These are phyloP conservation scores for Cheilosia variabilis DNA, from an alignment of 2,888 invertebrate genomes.

Conservation along the genomic window DNA sequence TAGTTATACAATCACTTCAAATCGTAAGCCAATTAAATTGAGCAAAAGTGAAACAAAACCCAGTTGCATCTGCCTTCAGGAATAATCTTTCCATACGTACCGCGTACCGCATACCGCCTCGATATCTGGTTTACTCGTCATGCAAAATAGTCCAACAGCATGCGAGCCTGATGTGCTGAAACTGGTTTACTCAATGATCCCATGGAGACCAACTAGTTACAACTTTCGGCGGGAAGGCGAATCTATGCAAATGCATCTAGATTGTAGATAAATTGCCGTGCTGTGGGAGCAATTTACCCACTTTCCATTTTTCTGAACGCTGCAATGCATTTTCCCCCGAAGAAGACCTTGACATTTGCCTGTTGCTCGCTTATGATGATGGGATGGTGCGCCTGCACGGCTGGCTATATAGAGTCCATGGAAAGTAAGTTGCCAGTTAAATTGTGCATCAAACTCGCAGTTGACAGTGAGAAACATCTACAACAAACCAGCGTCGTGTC, in stretches of 20 bases:
- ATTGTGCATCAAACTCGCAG: slow-evolving; percentile 61
- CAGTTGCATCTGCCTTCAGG: slow-evolving; percentile 15
- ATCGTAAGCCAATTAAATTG: too few relatives aligned
- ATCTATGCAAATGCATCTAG: slow-evolving; percentile 59
- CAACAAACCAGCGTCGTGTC: slow-evolving; percentile 44
- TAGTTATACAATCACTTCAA: too few relatives aligned
- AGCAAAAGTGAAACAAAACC: too few relatives aligned
- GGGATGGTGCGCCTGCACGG: slow-evolving; percentile 12
- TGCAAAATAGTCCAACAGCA: neutral
- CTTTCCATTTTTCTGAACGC: slow-evolving; percentile 67
- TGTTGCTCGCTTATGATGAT: slow-evolving; percentile 13
- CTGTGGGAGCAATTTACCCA: slow-evolving; percentile 71
- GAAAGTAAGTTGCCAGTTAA: slow-evolving; percentile 63
- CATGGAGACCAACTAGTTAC: slow-evolving; percentile 25
- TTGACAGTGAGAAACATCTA: slow-evolving; percentile 24
- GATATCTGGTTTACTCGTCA: slow-evolving; percentile 31
- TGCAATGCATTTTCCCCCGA: slow-evolving; percentile 29
- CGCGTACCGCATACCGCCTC: neutral
- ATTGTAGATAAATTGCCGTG: slow-evolving; percentile 27
- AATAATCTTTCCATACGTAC: slow-evolving; percentile 18
- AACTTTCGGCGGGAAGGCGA: slow-evolving; percentile 59
- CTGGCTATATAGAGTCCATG: slow-evolving; percentile 47
- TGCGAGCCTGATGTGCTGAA: neutral
- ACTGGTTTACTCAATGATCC: slow-evolving; percentile 49
- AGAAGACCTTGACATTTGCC: slow-evolving; percentile 72